phyloP scores from a whole-genome alignment of 2,113 vertebrate species.

The Hydrochoerus hydrochaeris region DNA sequence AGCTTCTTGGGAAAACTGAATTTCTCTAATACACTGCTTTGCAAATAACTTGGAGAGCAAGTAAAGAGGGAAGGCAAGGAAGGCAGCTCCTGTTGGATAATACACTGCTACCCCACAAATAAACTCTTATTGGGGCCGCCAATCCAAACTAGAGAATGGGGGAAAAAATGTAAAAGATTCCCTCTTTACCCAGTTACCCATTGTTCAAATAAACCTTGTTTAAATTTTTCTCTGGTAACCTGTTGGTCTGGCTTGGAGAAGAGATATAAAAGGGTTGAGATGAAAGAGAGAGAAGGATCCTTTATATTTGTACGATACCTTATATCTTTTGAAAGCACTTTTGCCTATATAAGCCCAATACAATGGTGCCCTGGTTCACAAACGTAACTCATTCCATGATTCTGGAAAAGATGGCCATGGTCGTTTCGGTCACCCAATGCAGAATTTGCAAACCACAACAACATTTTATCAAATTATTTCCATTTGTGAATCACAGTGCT shows the following conservation, averaged over 20 bases:
- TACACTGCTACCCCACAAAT: background rate
- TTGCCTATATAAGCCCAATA: background rate
- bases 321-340: background rate
- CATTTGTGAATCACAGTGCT: background rate
- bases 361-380: background rate
- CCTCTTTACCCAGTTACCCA: background rate
- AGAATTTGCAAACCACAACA: background rate
- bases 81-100: background rate
- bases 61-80: background rate
- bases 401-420: background rate
- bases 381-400: background rate
- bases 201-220: background rate
- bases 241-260: background rate
- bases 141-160: background rate
- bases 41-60: background rate
- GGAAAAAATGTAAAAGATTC: background rate
- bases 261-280: background rate
- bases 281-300: background rate
- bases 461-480: background rate
- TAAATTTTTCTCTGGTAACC: background rate
- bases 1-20: constrained; percentile 23
- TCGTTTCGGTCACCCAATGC: background rate
- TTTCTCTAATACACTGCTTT: constrained; percentile 44
- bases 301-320: background rate
- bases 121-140: background rate